Conservation (phyloP, 2,888 invertebrate species). For the Alitta virens region DNA sequence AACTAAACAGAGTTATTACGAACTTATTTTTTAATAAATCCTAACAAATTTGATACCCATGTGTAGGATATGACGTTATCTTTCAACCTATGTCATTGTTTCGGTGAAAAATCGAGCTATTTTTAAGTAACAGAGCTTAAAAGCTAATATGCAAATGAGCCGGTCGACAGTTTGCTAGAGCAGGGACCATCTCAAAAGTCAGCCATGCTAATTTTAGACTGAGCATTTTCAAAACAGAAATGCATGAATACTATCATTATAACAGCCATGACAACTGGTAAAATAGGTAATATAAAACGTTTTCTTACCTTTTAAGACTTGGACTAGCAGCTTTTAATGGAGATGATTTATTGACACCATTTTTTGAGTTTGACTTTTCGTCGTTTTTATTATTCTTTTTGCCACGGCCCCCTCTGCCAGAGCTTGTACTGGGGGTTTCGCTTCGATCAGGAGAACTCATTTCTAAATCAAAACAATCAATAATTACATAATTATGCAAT, state of each 20-base stretch:
- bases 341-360: background rate
- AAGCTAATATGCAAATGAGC: slow-evolving; percentile 45
- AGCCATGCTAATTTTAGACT: background rate
- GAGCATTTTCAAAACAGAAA: background rate
- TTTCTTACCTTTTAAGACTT: slow-evolving; percentile 5
- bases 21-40: background rate
- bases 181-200: background rate
- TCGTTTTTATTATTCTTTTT: too few species aligned
- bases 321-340: background rate
- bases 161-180: slow-evolving; percentile 6
- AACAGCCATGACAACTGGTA: background rate
- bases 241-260: background rate
- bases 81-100: slow-evolving; percentile 16
- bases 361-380: too few species aligned
- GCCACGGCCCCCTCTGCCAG: too few species aligned
- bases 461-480: too few species aligned
- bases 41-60: background rate
- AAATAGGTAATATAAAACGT: background rate
- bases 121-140: slow-evolving; percentile 23
- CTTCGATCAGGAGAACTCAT: too few species aligned
- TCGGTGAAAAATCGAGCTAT: background rate
- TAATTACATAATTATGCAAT: too few species aligned
- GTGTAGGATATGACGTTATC: background rate
- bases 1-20: background rate
- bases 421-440: too few species aligned